Evolutionary conservation across 2,797 vertebrate species (phyloP).

Genomic region (Eutrigla gurnardus): DNA sequence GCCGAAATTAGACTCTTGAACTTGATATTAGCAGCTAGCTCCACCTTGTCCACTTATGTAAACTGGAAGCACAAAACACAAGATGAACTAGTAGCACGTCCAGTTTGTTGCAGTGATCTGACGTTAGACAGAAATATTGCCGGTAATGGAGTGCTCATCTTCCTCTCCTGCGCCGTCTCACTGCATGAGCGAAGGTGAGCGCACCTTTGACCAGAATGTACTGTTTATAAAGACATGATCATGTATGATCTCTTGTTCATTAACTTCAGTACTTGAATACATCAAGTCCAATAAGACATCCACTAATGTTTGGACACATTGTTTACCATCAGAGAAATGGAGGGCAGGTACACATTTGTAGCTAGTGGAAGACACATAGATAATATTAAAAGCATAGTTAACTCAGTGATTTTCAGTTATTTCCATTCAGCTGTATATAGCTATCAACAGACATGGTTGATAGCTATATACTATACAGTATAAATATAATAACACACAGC

Average conservation of each 20-base stretch:
- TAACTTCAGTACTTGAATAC: constrained; percentile 1
- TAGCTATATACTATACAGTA: constrained; percentile 53
- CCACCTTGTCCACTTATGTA: too few species aligned
- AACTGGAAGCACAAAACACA: too few species aligned
- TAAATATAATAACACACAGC: constrained; percentile 37
- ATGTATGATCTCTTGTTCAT: constrained; percentile 12
- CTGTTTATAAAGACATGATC: constrained; percentile 16
- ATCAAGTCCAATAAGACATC: constrained; percentile 9
- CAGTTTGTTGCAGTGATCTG: too few species aligned
- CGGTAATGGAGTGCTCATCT: too few species aligned
- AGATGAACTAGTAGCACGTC: too few species aligned
- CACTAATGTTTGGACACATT: constrained; percentile 7
- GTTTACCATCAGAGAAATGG: constrained; percentile 14
- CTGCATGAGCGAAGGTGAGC: background rate
- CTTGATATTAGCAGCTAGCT: too few species aligned
- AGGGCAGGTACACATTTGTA: background rate
- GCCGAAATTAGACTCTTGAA: too few species aligned
- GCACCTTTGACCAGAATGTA: background rate
- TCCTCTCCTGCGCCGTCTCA: too few species aligned
- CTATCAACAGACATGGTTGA: constrained; percentile 32
- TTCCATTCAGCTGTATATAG: background rate
- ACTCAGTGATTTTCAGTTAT: constrained; percentile 2
- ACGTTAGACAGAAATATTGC: too few species aligned
- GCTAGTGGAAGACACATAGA: background rate
- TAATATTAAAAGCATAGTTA: constrained; percentile 10